These are phyloP conservation scores for Actinia tenebrosa DNA, from an alignment of 64 coral and sea anemone genomes.

Conservation along the genomic window DNA sequence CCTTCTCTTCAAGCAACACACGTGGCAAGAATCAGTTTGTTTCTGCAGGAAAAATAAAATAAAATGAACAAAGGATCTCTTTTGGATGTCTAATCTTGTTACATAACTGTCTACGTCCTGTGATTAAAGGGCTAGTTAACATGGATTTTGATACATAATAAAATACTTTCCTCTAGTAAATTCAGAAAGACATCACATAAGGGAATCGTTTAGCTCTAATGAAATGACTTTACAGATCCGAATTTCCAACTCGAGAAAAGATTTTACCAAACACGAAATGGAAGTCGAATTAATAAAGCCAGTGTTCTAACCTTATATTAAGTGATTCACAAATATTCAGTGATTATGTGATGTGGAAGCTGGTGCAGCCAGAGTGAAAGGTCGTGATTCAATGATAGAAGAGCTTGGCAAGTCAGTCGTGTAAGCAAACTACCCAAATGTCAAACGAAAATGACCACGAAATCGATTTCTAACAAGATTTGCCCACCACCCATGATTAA, in stretches of 20 bases:
- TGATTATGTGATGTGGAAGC: neutral
- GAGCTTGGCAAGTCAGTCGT: neutral
- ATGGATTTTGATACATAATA: neutral
- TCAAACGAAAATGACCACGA: slow-evolving; percentile 13
- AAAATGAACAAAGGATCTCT: neutral
- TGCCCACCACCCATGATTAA: slow-evolving; percentile 6
- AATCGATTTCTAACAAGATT: slow-evolving; percentile 21
- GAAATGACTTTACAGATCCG: neutral
- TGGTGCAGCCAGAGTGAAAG: neutral
- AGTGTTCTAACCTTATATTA: neutral
- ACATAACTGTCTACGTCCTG: slow-evolving; percentile 1
- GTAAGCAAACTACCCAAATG: slow-evolving; percentile 7
- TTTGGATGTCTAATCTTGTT: slow-evolving; percentile 9
- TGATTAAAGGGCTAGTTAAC: neutral
- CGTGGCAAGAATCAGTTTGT: neutral
- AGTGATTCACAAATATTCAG: neutral
- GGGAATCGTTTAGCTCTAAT: neutral
- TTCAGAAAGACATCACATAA: neutral
- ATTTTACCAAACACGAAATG: neutral
- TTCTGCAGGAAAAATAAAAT: neutral
- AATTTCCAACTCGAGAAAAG: neutral
- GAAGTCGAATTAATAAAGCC: neutral
- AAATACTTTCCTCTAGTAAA: neutral
- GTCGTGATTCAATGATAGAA: neutral
- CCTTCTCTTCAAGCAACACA: neutral